phyloP scores from a whole-genome alignment of 2,113 vertebrate species.

The Zeus faber region DNA sequence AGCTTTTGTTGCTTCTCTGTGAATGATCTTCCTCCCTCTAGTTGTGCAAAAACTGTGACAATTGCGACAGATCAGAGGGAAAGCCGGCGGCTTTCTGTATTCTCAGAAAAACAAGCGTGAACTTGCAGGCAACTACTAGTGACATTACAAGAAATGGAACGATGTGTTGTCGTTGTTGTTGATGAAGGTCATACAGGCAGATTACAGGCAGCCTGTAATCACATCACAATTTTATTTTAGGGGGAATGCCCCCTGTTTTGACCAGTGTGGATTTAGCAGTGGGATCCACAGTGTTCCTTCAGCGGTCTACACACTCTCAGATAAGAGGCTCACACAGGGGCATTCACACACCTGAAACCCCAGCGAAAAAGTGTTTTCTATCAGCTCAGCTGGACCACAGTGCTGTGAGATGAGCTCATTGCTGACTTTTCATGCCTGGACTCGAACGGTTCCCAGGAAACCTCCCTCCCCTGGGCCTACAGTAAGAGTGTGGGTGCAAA shows the following conservation, averaged over 20 bases:
- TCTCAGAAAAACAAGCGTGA: conserved; percentile 26
- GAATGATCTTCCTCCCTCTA: no score
- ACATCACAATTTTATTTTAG: no score
- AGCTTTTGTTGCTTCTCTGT: no score
- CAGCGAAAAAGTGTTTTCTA: conserved; percentile 19
- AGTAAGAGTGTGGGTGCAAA: not conserved
- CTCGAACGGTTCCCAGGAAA: conserved; percentile 42
- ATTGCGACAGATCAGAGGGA: conserved; percentile 26
- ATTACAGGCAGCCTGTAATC: no score
- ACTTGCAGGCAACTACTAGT: conserved; percentile 22
- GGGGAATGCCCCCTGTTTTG: no score
- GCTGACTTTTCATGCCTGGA: conserved; percentile 43
- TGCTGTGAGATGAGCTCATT: conserved; percentile 40
- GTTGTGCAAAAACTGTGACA: no score
- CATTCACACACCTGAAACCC: conserved; percentile 1
- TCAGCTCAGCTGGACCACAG: conserved; percentile 24
- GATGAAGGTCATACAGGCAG: not conserved
- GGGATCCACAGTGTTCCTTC: no score
- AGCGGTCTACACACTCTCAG: not conserved
- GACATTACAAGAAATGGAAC: no score
- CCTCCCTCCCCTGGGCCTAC: conserved; percentile 16
- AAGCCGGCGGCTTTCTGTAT: conserved; percentile 28
- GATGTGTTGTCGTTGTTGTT: not conserved
- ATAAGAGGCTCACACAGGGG: not conserved
- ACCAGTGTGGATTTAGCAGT: no score